Conservation (phyloP, 37 sponge, comb jelly and placozoan species). For the Chondrosia reniformis region DNA sequence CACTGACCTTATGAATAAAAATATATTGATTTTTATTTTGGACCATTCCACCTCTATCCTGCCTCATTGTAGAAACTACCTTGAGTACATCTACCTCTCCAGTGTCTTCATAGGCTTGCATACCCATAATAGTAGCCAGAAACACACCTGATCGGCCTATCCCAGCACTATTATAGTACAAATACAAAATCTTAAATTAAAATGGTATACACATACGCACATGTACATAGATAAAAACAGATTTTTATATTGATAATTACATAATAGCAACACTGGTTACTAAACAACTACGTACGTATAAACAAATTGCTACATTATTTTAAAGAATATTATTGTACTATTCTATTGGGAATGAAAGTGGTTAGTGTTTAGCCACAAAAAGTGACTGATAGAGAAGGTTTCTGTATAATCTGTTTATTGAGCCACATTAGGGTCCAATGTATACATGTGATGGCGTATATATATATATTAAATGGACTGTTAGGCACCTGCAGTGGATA, state of each 20-base stretch:
- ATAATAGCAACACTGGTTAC: not conserved
- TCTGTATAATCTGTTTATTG: too few relatives aligned
- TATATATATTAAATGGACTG: too few relatives aligned
- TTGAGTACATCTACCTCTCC: conserved; percentile 69
- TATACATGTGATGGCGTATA: too few relatives aligned
- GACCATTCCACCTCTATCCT: conserved; percentile 93
- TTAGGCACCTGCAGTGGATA: conserved; percentile 87
- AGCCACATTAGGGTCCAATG: too few relatives aligned
- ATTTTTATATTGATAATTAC: not conserved
- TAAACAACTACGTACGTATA: too few relatives aligned
- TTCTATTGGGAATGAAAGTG: too few relatives aligned
- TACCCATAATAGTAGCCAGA: conserved; percentile 73
- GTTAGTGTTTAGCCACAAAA: not conserved
- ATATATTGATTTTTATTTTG: conserved; percentile 84
- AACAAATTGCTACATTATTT: too few relatives aligned
- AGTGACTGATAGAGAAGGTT: not conserved
- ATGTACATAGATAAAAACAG: not conserved
- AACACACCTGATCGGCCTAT: conserved; percentile 88
- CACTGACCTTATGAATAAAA: conserved; percentile 36
- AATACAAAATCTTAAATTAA: not conserved
- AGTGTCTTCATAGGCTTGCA: conserved; percentile 64
- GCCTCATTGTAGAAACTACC: conserved; percentile 73
- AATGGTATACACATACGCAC: not conserved
- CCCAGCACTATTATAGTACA: conserved; percentile 56
- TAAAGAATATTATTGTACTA: too few relatives aligned